Percentiles rank a stretch among this genome's conserved stretches.
Evolutionary conservation across 2,888 invertebrate species (phyloP).

Genomic region (Octodonta nipae): DNA sequence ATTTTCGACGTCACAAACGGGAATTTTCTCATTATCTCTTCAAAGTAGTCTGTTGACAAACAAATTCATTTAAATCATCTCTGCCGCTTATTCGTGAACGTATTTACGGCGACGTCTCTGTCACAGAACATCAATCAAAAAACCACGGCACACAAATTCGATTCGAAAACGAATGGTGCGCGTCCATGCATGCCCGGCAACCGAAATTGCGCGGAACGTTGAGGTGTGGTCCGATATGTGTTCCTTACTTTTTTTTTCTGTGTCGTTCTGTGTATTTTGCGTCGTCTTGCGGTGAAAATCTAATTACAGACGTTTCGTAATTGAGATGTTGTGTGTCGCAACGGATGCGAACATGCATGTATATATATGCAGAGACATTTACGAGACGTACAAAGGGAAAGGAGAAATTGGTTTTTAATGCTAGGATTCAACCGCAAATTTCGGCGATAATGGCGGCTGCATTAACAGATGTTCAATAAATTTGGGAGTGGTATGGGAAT

Average conservation of each 20-base stretch:
- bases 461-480: no score
- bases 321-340: no score
- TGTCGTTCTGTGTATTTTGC: constrained; percentile 1
- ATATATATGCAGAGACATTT: no score
- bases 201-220: constrained; percentile 25
- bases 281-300: constrained; percentile 2
- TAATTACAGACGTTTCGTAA: no score
- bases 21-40: constrained; percentile 10
- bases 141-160: constrained; percentile 15
- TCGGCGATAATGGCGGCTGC: no score
- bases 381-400: no score
- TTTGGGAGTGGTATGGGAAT: no score
- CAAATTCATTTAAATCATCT: constrained; percentile 12
- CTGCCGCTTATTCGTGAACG: not conserved
- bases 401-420: no score
- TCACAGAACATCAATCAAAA: constrained; percentile 10
- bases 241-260: constrained; percentile 4
- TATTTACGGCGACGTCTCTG: constrained; percentile 8
- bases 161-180: constrained; percentile 23
- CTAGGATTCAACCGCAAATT: no score
- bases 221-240: constrained; percentile 27
- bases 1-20: no score
- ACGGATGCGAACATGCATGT: no score
- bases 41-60: constrained; percentile 12
- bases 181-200: constrained; percentile 22